A percentile compares a stretch with the other conserved stretches of the same genome.
Conservation (phyloP, 2,888 invertebrate genomes). For the Hofmannophila pseudospretella region DNA sequence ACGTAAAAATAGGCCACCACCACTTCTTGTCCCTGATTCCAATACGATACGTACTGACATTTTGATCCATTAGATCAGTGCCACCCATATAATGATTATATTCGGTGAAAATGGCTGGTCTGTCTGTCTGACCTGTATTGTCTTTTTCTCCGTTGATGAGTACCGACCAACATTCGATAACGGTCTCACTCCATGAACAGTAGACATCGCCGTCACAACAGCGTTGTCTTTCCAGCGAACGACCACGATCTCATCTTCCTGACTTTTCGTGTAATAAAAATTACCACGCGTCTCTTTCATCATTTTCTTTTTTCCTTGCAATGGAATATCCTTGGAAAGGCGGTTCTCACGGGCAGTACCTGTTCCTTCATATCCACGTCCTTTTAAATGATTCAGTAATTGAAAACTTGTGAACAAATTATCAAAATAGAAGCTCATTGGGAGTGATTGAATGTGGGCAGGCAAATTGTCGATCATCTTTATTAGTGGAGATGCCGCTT, state of each 20-base stretch:
- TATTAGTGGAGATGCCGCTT: too few relatives aligned
- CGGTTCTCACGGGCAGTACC: slow-evolving; percentile 5
- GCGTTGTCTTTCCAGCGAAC: slow-evolving; percentile 2
- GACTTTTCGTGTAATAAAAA: background rate
- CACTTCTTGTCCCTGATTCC: slow-evolving; percentile 20
- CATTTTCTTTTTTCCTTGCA: slow-evolving; percentile 1
- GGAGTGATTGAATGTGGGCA: too few relatives aligned
- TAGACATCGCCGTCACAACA: slow-evolving; percentile 4
- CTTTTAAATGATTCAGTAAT: background rate
- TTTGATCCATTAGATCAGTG: slow-evolving; percentile 23
- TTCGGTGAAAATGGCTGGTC: slow-evolving; percentile 4
- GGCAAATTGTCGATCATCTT: too few relatives aligned
- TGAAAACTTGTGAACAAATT: too few relatives aligned
- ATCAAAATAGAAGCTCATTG: too few relatives aligned
- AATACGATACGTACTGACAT: slow-evolving; percentile 16
- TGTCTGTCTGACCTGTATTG: background rate
- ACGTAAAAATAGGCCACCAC: slow-evolving; percentile 25
- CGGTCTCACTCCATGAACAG: slow-evolving; percentile 1
- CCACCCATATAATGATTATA: slow-evolving; percentile 21
- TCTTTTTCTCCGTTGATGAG: slow-evolving; percentile 1
- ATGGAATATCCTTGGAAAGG: slow-evolving; percentile 3
- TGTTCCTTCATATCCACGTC: slow-evolving; percentile 3
- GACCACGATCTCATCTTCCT: background rate
- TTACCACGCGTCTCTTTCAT: background rate
- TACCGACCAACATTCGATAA: slow-evolving; percentile 1